These are phyloP conservation scores for Procapra przewalskii DNA, from an alignment of 2,113 vertebrate genomes.

Conservation along the genomic window DNA sequence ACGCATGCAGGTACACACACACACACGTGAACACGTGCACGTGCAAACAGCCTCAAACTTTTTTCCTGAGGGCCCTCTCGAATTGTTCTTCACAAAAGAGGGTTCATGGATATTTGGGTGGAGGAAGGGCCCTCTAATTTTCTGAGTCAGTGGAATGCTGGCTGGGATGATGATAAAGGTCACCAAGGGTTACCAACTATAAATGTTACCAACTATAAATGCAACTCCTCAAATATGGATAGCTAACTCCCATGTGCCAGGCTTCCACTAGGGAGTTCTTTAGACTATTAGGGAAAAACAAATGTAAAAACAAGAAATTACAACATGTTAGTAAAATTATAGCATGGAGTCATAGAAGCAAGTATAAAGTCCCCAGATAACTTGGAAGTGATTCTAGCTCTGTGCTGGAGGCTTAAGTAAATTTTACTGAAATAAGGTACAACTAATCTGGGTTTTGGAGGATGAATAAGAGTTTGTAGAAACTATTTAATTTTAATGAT, in stretches of 20 bases:
- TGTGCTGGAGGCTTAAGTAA: background rate
- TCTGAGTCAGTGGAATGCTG: background rate
- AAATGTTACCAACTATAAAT: background rate
- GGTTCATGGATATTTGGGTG: background rate
- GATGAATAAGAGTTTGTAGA: background rate
- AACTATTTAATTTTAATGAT: background rate
- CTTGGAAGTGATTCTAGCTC: background rate
- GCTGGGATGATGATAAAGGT: background rate
- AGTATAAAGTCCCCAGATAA: background rate
- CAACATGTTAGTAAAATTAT: background rate
- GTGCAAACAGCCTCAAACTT: background rate
- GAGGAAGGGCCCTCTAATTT: background rate
- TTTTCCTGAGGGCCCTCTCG: background rate
- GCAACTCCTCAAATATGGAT: background rate
- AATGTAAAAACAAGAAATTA: conserved; percentile 2
- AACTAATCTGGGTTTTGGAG: background rate
- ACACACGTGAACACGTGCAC: fast-evolving
- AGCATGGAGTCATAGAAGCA: background rate
- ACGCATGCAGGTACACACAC: background rate
- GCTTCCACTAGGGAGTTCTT: background rate
- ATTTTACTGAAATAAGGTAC: background rate
- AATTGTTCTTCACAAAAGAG: background rate
- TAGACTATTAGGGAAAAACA: background rate
- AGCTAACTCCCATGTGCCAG: background rate
- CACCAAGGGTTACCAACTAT: background rate